Evolutionary conservation across 92 coral and sea anemone species (phyloP).

Genomic region (Zoanthus gigantus): DNA sequence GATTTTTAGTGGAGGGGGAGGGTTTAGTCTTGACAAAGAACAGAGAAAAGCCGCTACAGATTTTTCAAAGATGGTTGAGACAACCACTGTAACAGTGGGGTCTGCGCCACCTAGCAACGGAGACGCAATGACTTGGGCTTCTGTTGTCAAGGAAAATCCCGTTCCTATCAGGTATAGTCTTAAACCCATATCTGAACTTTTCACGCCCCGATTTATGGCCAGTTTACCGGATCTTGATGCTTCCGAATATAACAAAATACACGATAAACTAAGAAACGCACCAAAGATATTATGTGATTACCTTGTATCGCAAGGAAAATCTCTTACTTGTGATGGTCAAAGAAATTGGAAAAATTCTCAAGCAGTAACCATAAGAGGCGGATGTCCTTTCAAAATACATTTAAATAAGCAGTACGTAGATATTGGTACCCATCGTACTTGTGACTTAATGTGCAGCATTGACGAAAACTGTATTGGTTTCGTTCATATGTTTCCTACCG

Average conservation of each 20-base stretch:
- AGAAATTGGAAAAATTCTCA: neutral
- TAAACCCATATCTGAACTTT: conserved; percentile 42
- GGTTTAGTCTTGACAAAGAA: conserved; percentile 60
- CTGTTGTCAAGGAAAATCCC: conserved; percentile 56
- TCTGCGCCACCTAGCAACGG: too few species aligned
- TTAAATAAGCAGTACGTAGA: neutral
- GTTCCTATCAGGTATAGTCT: conserved; percentile 63
- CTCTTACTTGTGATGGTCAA: neutral
- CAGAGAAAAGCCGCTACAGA: conserved; percentile 63
- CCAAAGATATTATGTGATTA: neutral
- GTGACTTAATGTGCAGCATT: conserved; percentile 4
- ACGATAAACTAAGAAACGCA: neutral
- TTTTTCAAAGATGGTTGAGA: conserved; percentile 56
- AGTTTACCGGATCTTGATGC: neutral
- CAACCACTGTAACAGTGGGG: conserved; percentile 62
- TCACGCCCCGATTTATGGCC: conserved; percentile 38
- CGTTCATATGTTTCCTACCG: neutral
- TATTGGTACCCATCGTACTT: neutral
- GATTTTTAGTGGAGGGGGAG: conserved; percentile 57
- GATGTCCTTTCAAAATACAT: neutral
- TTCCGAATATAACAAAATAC: neutral
- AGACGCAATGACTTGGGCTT: conserved; percentile 50
- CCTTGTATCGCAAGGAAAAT: neutral
- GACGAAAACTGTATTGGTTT: conserved; percentile 3
- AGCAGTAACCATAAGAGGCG: conserved; percentile 8